A percentile compares a stretch with the other conserved stretches of the same genome.
Evolutionary conservation across 53 echinoderm and acorn worm genomes (phyloP).

Genomic region (Astropecten irregularis): DNA sequence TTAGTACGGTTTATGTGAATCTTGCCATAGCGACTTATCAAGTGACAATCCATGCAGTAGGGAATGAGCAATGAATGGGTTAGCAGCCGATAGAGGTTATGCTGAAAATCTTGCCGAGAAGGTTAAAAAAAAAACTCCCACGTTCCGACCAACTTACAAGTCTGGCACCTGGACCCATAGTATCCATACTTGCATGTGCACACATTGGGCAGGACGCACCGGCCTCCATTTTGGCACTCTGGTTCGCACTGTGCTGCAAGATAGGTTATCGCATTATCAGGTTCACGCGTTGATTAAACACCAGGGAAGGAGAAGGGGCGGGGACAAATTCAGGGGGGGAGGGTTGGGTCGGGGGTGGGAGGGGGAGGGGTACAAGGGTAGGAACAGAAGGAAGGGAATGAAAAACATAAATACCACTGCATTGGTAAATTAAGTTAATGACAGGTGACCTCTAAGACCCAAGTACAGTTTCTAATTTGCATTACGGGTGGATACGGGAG

Average conservation of each 20-base stretch:
- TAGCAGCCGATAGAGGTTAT: neutral
- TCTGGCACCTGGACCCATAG: constrained; percentile 83
- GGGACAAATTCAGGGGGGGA: neutral
- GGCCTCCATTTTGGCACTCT: constrained; percentile 71
- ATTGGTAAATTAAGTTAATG: too few relatives aligned
- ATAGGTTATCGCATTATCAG: constrained; percentile 44
- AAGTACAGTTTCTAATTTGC: too few relatives aligned
- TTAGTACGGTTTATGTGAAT: too few relatives aligned
- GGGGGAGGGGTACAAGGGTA: neutral
- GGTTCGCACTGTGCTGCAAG: constrained; percentile 75
- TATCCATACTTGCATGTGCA: constrained; percentile 86
- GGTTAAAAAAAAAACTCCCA: too few relatives aligned
- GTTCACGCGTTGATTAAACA: constrained; percentile 31
- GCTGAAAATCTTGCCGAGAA: neutral
- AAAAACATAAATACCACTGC: neutral
- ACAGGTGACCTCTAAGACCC: too few relatives aligned
- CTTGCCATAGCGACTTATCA: too few relatives aligned
- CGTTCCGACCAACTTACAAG: constrained; percentile 69
- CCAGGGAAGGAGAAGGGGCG: neutral
- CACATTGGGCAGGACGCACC: constrained; percentile 68
- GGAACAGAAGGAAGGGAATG: neutral
- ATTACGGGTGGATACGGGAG: too few relatives aligned
- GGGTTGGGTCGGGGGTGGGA: neutral
- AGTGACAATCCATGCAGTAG: too few relatives aligned
- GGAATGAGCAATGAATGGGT: constrained; percentile 2